Base-by-base conservation (phyloP, 2,797 vertebrate species). In the Limnodromus scolopaceus region DNA sequence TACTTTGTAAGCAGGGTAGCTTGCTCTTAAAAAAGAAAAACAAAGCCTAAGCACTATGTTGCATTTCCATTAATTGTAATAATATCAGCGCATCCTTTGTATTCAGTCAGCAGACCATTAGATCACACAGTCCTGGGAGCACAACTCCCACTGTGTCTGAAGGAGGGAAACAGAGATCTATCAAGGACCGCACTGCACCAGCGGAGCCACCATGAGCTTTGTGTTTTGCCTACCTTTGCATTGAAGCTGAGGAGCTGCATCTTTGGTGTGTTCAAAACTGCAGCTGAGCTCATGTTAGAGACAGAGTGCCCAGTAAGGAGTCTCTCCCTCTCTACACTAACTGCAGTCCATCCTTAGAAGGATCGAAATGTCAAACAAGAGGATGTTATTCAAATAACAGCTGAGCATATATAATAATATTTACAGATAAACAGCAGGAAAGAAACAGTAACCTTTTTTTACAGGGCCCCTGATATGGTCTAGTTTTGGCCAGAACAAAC, bases 191-290 rank as follows among this genome's bases (percentile, higher is more conserved):
- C 60, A 61, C 8, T 64, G 60, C 36, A 27, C 60, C 70, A 88
- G 70, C 0, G 0, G 4, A 58, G 71, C 27, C 55, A 49, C 19
- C n/a, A 5, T 0, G 1, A 49, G 43, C 3, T 36, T 11, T 38
- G 55, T 3, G 8, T 30, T 78, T n/a, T 55, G 49, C 16, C 2
- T 20, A 41, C 36, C 36, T 54, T 64, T 39, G 39, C 13, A 20
- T 22, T 51, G 57, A 16, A 84, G 32, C 41, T 34, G 72, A 36
- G 18, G 48, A 46, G 38, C 69, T 80, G 58, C 39, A 32, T 48
- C 61, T 32, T 45, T 45, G 34, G 22, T 15, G 25, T 11, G 5
- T 32, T 36, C 1, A 1, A 69, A 86, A 53, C 77, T 16, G 60
- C 65, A 63, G 49, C 30, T 53, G 45, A 68, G 49, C 16, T 83